phyloP scores from a whole-genome alignment of 1,140 invertebrate species.

The Agraylea sexmaculata region DNA sequence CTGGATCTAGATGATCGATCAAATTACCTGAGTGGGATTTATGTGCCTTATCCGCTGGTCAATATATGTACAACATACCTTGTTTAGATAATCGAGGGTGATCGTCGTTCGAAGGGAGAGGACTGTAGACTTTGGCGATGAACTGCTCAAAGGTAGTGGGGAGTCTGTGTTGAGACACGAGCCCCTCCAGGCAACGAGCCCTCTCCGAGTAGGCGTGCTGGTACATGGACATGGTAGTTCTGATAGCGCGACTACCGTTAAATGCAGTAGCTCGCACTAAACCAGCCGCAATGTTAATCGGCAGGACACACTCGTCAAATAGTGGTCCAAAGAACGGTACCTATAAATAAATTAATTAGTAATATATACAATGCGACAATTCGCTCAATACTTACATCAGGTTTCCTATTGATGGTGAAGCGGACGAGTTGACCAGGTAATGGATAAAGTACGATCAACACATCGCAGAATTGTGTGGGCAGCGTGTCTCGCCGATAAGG shows the following conservation, averaged over 20 bases:
- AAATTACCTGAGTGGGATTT: slow-evolving; percentile 17
- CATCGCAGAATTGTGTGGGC: slow-evolving; percentile 98
- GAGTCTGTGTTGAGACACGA: slow-evolving; percentile 81
- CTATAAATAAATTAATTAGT: slow-evolving; percentile 33
- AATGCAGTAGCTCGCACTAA: slow-evolving; percentile 85
- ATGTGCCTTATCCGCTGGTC: slow-evolving; percentile 22
- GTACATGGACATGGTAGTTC: slow-evolving; percentile 76
- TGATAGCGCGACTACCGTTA: slow-evolving; percentile 82
- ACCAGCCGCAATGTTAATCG: slow-evolving; percentile 73
- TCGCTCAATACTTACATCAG: slow-evolving; percentile 54
- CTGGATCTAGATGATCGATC: too few relatives aligned
- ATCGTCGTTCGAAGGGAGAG: slow-evolving; percentile 45
- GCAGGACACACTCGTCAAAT: slow-evolving; percentile 91
- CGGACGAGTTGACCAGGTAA: slow-evolving; percentile 68
- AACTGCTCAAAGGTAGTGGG: slow-evolving; percentile 88
- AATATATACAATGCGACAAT: not conserved
- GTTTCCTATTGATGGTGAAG: slow-evolving; percentile 73
- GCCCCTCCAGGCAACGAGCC: slow-evolving; percentile 71
- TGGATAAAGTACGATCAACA: slow-evolving; percentile 95
- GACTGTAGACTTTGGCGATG: slow-evolving; percentile 72
- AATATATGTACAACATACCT: slow-evolving; percentile 7
- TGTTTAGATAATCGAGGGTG: slow-evolving; percentile 30
- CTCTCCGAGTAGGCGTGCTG: slow-evolving; percentile 92
- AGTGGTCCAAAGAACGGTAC: slow-evolving; percentile 92
- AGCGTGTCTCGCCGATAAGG: slow-evolving; percentile 95